phyloP scores from a whole-genome alignment of 1,140 invertebrate species.

The Philopotamus ludificatus region DNA sequence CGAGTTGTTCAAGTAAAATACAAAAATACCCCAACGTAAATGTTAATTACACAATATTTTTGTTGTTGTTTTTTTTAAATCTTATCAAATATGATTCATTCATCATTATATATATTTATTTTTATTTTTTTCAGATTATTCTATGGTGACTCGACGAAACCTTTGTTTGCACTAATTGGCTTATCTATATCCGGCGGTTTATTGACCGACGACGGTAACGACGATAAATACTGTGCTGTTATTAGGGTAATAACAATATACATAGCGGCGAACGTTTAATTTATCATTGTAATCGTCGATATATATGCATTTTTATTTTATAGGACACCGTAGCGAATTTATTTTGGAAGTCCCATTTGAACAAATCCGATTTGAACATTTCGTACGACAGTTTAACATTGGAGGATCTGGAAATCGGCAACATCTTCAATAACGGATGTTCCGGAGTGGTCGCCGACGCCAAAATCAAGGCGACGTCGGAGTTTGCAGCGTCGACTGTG shows the following conservation, averaged over 20 bases:
- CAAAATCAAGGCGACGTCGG: slow-evolving; percentile 47
- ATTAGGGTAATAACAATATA: slow-evolving; percentile 72
- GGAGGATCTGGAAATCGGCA: slow-evolving; percentile 67
- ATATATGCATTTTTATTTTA: slow-evolving; percentile 25
- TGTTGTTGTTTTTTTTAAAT: too few species aligned
- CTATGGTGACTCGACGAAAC: slow-evolving; percentile 67
- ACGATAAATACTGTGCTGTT: slow-evolving; percentile 75
- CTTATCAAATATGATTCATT: too few species aligned
- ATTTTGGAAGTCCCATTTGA: slow-evolving; percentile 60
- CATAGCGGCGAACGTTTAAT: too few species aligned
- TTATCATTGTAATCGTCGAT: too few species aligned
- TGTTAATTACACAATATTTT: too few species aligned
- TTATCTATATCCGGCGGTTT: slow-evolving; percentile 73
- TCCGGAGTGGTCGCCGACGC: slow-evolving; percentile 80
- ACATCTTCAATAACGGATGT: slow-evolving; percentile 76
- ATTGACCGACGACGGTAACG: slow-evolving; percentile 78
- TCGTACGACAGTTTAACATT: slow-evolving; percentile 53
- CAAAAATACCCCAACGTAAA: too few species aligned
- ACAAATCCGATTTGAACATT: slow-evolving; percentile 50
- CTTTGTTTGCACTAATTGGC: slow-evolving; percentile 75
- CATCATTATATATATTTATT: background rate
- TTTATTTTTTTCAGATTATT: slow-evolving; percentile 52
- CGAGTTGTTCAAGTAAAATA: too few species aligned
- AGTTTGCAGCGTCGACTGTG: background rate
- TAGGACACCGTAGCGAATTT: slow-evolving; percentile 65